Evolutionary conservation across 1,140 invertebrate genomes (phyloP), one percentile per base, ranked within the genome.

Genomic region (Spodoptera frugiperda): DNA sequence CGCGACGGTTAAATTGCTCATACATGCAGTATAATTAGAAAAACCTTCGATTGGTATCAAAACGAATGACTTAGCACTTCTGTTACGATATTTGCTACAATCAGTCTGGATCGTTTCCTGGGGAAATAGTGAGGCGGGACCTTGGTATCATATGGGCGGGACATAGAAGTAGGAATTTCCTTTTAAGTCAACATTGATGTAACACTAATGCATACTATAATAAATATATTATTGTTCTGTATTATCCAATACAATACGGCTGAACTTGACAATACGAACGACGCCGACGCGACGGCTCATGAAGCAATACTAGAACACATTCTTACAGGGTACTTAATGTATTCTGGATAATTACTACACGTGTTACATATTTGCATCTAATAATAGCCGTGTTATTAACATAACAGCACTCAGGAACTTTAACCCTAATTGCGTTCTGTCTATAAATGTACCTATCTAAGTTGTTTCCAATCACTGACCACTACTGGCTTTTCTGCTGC

Each of bases 261-360:
- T 33, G 33, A 33, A 33, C 33, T 33, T 33, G 33, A 33, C 6
- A 33, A 33, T 33, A 33, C 33, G 33, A 33, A 33, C 8, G 33
- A 33, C 33, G 2, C 6, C 5, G 6, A 5, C n/a, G n/a, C n/a
- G n/a, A n/a, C n/a, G 33, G 5, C 33, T 33, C 33, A 33, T 4
- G 2, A 61, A 44, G 30, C 17, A 25, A 4, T 5, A 17, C 33
- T 8, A 15, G 33, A 61, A 61, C 25, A 30, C 15, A 17, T 10
- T 44, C 9, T 9, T 9, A 9, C 33, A 39, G 33, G 9, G 9
- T 39, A 2, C n/a, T 59, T 15, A 9, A 61, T 39, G 17, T 15
- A 61, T 44, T 44, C 33, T 39, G 30, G 57, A 59, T 59, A 15
- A 33, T 21, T 59, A 59, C 39, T 59, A 59, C 57, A 17, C 55